These are phyloP conservation scores for Crematogaster levior DNA, from an alignment of 2,888 invertebrate genomes.

Conservation along the genomic window DNA sequence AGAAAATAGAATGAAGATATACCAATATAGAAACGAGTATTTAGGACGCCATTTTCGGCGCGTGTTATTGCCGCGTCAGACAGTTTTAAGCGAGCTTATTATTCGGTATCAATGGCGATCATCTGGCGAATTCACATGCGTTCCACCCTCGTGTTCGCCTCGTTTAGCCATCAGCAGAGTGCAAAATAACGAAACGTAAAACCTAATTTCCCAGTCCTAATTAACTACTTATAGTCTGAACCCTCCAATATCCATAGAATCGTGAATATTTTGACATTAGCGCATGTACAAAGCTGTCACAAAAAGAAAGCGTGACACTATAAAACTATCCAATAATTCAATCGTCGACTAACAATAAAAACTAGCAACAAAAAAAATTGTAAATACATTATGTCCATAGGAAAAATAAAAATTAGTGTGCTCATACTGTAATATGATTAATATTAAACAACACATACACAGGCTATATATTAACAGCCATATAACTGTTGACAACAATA, in stretches of 20 bases:
- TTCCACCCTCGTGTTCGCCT: slow-evolving; percentile 55
- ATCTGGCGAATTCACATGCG: slow-evolving; percentile 80
- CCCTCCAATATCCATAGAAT: not conserved
- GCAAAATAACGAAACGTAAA: slow-evolving; percentile 72
- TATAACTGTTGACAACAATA: not conserved
- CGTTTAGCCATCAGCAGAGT: slow-evolving; percentile 52
- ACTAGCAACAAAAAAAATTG: not conserved
- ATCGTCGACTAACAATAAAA: not conserved
- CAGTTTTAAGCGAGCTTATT: slow-evolving; percentile 79
- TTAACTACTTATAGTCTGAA: slow-evolving; percentile 68
- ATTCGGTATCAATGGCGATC: slow-evolving; percentile 80
- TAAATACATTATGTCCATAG: not conserved
- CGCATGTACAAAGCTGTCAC: not conserved
- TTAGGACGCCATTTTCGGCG: slow-evolving; percentile 43
- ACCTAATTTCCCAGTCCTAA: slow-evolving; percentile 72
- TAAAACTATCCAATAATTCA: not conserved
- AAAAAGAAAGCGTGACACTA: not conserved
- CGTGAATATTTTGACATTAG: not conserved
- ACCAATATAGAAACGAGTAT: not conserved
- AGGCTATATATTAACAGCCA: not conserved
- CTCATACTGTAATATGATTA: not conserved
- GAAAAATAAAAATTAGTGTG: not conserved
- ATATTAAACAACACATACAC: too few relatives aligned
- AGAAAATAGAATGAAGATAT: not conserved
- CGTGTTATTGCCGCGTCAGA: slow-evolving; percentile 40